Evolutionary conservation across 2,797 vertebrate species (phyloP).

Genomic region (Phyllotis vaccarum): DNA sequence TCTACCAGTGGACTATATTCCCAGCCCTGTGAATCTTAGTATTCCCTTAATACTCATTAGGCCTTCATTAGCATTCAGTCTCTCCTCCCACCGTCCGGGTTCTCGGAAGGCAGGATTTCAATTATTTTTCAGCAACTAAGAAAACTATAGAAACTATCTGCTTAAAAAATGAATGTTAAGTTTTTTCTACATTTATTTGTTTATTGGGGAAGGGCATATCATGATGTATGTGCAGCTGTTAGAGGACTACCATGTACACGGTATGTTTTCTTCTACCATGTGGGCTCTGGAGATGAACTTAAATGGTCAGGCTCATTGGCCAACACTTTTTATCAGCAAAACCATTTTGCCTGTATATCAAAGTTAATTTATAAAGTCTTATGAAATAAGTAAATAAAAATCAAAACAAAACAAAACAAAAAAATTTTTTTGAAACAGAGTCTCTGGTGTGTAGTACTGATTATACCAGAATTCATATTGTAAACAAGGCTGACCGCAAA

Average conservation of each 20-base stretch:
- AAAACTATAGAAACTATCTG: conserved; percentile 21
- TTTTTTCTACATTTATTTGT: not conserved
- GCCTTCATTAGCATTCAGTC: not conserved
- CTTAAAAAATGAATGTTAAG: not conserved
- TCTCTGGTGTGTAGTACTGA: not conserved
- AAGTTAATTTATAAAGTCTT: not conserved
- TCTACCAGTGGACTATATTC: not conserved
- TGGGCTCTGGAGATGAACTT: not conserved
- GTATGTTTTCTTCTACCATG: not conserved
- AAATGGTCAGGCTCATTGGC: not conserved
- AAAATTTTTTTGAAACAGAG: not conserved
- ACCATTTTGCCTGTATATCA: not conserved
- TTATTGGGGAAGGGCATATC: not conserved
- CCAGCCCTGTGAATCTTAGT: not conserved
- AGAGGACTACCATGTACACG: not conserved
- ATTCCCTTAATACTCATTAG: not conserved
- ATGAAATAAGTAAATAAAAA: not conserved
- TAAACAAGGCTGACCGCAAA: not conserved
- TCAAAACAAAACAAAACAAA: not conserved
- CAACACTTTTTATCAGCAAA: not conserved
- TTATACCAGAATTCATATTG: not conserved
- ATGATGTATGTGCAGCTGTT: not conserved
- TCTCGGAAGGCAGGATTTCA: conserved; percentile 29
- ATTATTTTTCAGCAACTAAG: not conserved
- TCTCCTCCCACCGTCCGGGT: not conserved